Evolutionary conservation across 1,140 invertebrate species (phyloP).

Genomic region (Chironomus striatipennis): DNA sequence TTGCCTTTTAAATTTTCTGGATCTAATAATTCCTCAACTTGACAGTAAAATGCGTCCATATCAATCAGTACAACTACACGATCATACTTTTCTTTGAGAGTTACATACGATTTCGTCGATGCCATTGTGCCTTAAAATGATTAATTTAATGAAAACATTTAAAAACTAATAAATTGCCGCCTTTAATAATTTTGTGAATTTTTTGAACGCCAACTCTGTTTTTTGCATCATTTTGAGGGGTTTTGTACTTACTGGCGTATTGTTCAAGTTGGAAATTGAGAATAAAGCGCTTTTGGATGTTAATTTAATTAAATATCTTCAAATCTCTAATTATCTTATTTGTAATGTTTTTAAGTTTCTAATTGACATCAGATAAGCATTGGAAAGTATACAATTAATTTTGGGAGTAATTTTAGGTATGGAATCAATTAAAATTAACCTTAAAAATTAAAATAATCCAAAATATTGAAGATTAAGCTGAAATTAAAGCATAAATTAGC

Average conservation of each 20-base stretch:
- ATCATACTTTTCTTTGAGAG: slow-evolving; percentile 38
- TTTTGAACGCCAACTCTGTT: background rate
- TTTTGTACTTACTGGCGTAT: no score
- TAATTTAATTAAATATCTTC: no score
- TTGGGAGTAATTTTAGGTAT: no score
- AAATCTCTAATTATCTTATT: no score
- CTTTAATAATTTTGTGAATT: background rate
- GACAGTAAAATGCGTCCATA: slow-evolving; percentile 98
- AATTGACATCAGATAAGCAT: no score
- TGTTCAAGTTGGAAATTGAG: background rate
- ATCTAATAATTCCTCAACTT: slow-evolving; percentile 85
- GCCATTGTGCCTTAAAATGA: background rate
- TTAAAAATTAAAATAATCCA: no score
- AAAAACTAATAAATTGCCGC: background rate
- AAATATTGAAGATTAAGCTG: no score
- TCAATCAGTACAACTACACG: slow-evolving; percentile 83
- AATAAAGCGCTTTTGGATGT: background rate
- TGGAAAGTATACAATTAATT: no score
- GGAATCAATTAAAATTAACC: no score
- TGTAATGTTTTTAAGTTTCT: no score
- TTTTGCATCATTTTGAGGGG: no score
- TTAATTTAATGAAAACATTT: background rate
- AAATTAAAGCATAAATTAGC: no score
- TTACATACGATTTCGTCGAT: slow-evolving; percentile 29
- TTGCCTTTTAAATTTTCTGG: slow-evolving; percentile 65